Evolutionary conservation across 2,113 vertebrate species (phyloP), one percentile per base, ranked within the genome.

Genomic region (Lynx canadensis): DNA sequence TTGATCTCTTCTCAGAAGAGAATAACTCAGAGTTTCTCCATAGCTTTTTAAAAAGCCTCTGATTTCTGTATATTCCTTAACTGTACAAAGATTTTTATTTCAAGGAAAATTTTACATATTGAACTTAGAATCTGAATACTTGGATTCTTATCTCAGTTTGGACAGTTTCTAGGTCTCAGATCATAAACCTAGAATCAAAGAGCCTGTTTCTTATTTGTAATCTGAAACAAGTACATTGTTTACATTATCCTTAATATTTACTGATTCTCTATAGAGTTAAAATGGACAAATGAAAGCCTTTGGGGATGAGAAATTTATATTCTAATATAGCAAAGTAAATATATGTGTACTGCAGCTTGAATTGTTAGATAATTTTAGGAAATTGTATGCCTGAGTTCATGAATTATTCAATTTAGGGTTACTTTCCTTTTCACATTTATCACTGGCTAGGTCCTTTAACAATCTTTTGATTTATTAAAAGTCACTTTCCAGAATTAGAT

Each of bases 381-480:
- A 92, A 85, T 89, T 76, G 12, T 63, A 19, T 57, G 76, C 73
- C 83, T 89, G 80, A 71, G 65, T 73, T 92, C 66, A 82, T 94
- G 91, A 78, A 94, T 97, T 87, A 94, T 82, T 95, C 81, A 96
- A 55, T 71, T 69, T 85, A 38, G n/a, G 25, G 45, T 93, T 87
- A 16, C 31, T 76, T 80, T 93, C 21, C 63, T 95, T 82, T 80
- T 92, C 29, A 50, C n/a, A 95, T 92, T 93, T 97, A 95, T 96
- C 63, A 80, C 91, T 10, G 11, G 63, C 15, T 36, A 60, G 73
- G 69, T 65, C 36, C 45, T 88, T 85, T 81, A 94, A 91, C 66
- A 92, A 90, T 78, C 76, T 87, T 74, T 81, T 95, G 85, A 97
- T 97, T 98, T 95, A 96, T 88, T 55, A 93, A 97, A 80, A 96